A percentile compares a stretch with the other conserved stretches of the same genome.
These are phyloP conservation scores for Eueides isabella DNA, from an alignment of 1,140 invertebrate species.

Conservation along the genomic window DNA sequence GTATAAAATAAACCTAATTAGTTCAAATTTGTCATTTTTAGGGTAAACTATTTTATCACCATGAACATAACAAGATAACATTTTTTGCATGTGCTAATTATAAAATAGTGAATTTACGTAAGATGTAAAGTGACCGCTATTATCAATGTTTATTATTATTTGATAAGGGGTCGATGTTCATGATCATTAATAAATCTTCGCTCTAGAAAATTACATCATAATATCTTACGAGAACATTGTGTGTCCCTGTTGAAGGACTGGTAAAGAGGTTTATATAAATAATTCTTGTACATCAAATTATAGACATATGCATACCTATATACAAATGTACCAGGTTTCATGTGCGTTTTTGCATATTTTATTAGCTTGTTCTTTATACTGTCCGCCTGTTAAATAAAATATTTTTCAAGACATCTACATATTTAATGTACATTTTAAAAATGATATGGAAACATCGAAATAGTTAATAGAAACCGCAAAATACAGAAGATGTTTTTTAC, in stretches of 20 bases:
- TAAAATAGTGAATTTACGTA: conserved; percentile 22
- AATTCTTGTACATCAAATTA: no score
- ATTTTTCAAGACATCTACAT: no score
- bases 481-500: no score
- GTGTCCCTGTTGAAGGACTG: conserved; percentile 1
- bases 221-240: conserved; percentile 1
- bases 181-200: conserved; percentile 1
- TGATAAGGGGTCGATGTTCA: conserved; percentile 18
- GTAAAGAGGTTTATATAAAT: not conserved
- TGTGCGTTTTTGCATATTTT: no score
- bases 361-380: no score
- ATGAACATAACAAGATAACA: not conserved
- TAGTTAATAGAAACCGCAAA: no score
- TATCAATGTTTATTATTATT: conserved; percentile 16
- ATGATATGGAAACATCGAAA: no score
- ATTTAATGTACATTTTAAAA: no score
- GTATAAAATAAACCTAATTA: not conserved
- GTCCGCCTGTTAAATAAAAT: no score
- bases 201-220: conserved; percentile 9
- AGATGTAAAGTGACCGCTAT: conserved; percentile 16
- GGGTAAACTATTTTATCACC: not conserved
- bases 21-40: not conserved
- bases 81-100: not conserved
- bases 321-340: no score
- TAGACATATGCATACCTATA: no score